Evolutionary conservation across 2,113 vertebrate species (phyloP).

Genomic region (Pungitius pungitius): DNA sequence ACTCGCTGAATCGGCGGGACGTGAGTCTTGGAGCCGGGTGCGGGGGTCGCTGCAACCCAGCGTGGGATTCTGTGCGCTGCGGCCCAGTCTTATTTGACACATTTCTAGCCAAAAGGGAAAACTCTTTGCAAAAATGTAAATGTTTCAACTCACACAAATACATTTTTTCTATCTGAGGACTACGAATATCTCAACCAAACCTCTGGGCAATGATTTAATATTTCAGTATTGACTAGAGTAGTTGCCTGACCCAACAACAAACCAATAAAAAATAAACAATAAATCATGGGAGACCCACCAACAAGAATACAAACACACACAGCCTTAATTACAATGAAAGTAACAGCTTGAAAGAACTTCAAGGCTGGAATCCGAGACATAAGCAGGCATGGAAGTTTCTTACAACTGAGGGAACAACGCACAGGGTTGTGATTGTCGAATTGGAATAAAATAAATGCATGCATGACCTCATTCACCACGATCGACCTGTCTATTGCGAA

Average conservation of each 20-base stretch:
- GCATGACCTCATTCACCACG: neutral
- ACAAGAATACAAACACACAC: neutral
- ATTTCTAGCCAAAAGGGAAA: too few species aligned
- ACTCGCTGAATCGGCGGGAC: too few species aligned
- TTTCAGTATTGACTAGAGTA: neutral
- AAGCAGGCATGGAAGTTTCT: neutral
- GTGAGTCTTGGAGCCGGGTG: too few species aligned
- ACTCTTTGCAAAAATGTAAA: too few species aligned
- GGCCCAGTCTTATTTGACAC: too few species aligned
- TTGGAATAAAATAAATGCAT: neutral
- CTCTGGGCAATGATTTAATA: neutral
- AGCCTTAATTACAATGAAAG: neutral
- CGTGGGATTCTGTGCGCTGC: too few species aligned
- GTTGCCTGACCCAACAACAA: neutral
- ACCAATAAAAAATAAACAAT: neutral
- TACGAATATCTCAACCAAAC: too few species aligned
- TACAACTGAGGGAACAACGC: neutral
- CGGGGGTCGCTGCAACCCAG: too few species aligned
- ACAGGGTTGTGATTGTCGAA: neutral
- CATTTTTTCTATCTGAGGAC: neutral
- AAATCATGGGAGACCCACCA: neutral
- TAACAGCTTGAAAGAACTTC: neutral
- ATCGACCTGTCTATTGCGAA: too few species aligned
- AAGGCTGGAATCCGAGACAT: neutral
- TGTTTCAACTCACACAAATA: too few species aligned